These are phyloP conservation scores for Pogonus chalceus DNA, from an alignment of 1,140 invertebrate species.

Conservation along the genomic window DNA sequence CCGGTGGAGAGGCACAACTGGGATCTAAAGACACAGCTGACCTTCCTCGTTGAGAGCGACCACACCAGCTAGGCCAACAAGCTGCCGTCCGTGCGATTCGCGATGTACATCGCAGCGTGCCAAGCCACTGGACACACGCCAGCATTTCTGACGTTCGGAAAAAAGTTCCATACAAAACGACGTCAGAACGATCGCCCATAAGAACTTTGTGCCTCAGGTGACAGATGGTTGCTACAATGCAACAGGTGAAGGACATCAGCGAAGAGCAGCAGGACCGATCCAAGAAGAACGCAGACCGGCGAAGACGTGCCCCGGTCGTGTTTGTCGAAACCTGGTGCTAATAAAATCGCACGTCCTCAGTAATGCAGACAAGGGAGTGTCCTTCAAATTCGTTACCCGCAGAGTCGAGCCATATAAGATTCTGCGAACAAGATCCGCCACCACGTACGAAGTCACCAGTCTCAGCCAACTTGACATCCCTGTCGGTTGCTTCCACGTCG, in stretches of 20 bases:
- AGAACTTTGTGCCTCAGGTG: slow-evolving; percentile 25
- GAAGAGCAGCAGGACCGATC: background rate
- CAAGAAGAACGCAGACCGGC: background rate
- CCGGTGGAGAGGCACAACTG: slow-evolving; percentile 33
- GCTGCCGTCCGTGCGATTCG: slow-evolving; percentile 31
- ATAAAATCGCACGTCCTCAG: slow-evolving; percentile 15
- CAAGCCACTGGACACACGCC: slow-evolving; percentile 33
- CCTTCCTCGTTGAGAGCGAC: slow-evolving; percentile 23
- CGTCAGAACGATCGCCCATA: slow-evolving; percentile 19
- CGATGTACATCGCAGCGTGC: slow-evolving; percentile 33
- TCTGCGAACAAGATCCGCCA: too few relatives aligned
- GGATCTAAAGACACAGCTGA: slow-evolving; percentile 32
- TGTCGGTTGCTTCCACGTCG: too few relatives aligned
- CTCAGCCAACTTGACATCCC: too few relatives aligned
- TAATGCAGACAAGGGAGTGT: background rate
- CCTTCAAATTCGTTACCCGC: slow-evolving; percentile 11
- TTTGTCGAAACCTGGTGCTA: background rate
- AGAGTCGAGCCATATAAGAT: slow-evolving; percentile 11
- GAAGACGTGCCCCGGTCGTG: background rate
- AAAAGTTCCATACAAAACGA: slow-evolving; percentile 24
- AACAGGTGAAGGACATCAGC: slow-evolving; percentile 15
- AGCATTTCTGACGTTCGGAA: slow-evolving; percentile 32
- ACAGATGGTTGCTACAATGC: slow-evolving; percentile 12
- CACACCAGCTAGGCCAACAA: slow-evolving; percentile 30
- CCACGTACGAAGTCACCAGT: too few relatives aligned